phyloP scores from a whole-genome alignment of 2,113 vertebrate species.

The Kryptolebias marmoratus region DNA sequence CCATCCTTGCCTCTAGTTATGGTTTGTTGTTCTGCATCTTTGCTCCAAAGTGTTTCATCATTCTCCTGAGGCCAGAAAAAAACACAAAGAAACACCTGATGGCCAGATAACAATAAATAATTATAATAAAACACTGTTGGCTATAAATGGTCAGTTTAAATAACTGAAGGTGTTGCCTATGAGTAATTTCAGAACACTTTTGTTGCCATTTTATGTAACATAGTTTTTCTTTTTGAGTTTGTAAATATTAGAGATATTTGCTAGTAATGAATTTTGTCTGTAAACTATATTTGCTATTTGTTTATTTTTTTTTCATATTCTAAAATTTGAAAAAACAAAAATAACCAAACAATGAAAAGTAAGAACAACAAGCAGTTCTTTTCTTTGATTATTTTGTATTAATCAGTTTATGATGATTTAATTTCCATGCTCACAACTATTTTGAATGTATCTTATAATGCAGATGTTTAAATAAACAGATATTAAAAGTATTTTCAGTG shows the following conservation, averaged over 20 bases:
- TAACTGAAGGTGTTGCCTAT: neutral
- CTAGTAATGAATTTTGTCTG: no score
- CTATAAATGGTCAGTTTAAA: neutral
- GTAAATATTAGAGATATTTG: no score
- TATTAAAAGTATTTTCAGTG: neutral
- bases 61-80: slow-evolving; percentile 74
- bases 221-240: neutral
- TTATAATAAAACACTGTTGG: neutral
- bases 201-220: neutral
- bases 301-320: no score
- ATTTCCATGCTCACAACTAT: neutral
- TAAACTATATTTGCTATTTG: no score
- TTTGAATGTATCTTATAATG: neutral
- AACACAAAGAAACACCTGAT: slow-evolving; percentile 75
- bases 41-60: slow-evolving; percentile 80
- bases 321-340: no score
- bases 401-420: neutral
- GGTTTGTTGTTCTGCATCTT: slow-evolving; percentile 76
- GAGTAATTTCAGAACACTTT: neutral
- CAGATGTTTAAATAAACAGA: neutral
- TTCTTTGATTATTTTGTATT: no score
- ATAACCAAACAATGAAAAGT: no score
- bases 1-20: slow-evolving; percentile 68
- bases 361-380: no score
- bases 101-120: slow-evolving; percentile 43